These are phyloP conservation scores for Drosophila nr. fundita DNA, from an alignment of 2,888 invertebrate genomes.

Conservation along the genomic window DNA sequence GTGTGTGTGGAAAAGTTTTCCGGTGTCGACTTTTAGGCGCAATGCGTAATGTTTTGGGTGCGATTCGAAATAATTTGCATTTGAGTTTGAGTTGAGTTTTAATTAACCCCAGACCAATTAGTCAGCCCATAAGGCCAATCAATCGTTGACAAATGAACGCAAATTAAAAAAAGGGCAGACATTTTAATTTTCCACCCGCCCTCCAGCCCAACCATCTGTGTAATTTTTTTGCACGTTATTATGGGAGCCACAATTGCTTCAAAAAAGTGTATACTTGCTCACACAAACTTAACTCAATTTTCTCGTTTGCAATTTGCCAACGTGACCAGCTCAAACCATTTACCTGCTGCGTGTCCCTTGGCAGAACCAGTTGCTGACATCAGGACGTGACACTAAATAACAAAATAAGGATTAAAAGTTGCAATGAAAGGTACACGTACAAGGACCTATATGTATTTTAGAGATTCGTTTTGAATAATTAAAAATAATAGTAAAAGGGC, in stretches of 20 bases:
- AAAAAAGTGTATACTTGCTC: slow-evolving; percentile 39
- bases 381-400: background rate
- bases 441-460: background rate
- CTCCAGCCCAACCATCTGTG: background rate
- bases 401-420: background rate
- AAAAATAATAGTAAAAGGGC: background rate
- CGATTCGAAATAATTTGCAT: slow-evolving; percentile 56
- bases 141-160: slow-evolving; percentile 47
- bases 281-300: slow-evolving; percentile 46
- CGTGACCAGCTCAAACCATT: slow-evolving; percentile 17
- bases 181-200: slow-evolving; percentile 11
- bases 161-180: slow-evolving; percentile 25
- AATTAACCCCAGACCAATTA: slow-evolving; percentile 68
- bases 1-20: slow-evolving; percentile 53
- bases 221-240: slow-evolving; percentile 8
- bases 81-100: slow-evolving; percentile 52
- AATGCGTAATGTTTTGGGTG: slow-evolving; percentile 57
- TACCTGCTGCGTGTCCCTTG: background rate
- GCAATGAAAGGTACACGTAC: background rate
- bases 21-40: slow-evolving; percentile 71
- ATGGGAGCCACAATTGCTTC: slow-evolving; percentile 2
- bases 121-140: slow-evolving; percentile 39
- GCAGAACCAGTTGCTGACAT: background rate
- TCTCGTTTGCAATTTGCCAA: slow-evolving; percentile 24
- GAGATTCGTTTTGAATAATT: background rate